phyloP scores from a whole-genome alignment of 2,113 vertebrate species.

The Dromiciops gliroides region DNA sequence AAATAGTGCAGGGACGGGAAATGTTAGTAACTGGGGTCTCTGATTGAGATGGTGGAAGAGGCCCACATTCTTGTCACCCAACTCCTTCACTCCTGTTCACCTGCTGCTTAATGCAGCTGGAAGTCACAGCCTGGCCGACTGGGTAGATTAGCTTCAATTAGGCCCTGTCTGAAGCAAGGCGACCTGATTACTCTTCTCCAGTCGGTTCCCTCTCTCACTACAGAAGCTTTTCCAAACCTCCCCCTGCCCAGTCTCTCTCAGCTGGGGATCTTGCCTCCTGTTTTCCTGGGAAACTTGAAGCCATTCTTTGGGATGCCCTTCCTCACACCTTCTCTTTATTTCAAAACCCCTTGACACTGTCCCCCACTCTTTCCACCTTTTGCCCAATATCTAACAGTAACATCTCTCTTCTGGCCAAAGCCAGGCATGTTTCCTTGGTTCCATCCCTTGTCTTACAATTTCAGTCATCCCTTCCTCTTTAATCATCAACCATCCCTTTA shows the following conservation, averaged over 20 bases:
- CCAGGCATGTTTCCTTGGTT: too few species aligned
- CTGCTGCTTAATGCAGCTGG: not conserved
- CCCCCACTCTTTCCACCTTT: not conserved
- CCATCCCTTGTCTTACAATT: not conserved
- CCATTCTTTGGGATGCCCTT: not conserved
- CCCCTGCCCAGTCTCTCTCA: not conserved
- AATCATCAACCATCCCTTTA: not conserved
- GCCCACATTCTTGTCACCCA: not conserved
- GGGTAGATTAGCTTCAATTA: not conserved
- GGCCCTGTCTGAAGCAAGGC: not conserved
- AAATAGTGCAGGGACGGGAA: not conserved
- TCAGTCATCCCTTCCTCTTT: not conserved
- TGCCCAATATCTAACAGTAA: not conserved
- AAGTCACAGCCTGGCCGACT: not conserved
- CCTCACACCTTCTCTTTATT: not conserved
- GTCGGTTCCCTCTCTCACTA: not conserved
- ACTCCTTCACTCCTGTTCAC: not conserved
- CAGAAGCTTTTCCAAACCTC: not conserved
- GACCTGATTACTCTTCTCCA: not conserved
- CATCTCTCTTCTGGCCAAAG: too few species aligned
- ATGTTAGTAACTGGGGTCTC: not conserved
- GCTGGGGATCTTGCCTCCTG: not conserved
- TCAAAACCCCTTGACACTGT: not conserved
- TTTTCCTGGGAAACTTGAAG: not conserved
- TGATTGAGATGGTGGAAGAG: not conserved